Base-by-base conservation (phyloP, 2,113 vertebrate genomes). In the Oreochromis niloticus region DNA sequence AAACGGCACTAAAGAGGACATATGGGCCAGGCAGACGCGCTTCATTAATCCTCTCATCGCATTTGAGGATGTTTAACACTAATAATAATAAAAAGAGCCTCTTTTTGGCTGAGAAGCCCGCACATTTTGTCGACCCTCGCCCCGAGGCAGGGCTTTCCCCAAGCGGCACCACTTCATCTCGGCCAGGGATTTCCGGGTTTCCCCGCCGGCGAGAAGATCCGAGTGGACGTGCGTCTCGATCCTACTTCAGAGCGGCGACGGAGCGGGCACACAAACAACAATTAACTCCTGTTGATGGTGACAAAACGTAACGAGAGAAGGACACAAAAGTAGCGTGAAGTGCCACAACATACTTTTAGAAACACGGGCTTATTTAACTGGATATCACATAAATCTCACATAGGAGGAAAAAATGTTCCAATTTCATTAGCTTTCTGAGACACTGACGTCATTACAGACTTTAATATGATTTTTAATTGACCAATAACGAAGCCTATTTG, bases 1-100 rank as follows among this genome's bases (percentile, higher is more conserved):
- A 87, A 94, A 93, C 91, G 81, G 71, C 88, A 85, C 90, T 85
- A 85, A 87, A 88, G 85, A 56, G 83, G 92, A 87, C 95, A 95
- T 96, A 93, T 95, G 94, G 94, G 84, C 89, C 83, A 11, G 80
- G 24, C 93, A 93, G 94, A 95, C 93, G 93, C 91, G 88, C 84
- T 84, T 19, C 88, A 91, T 92, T 95, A 95, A 96, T 95, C 94
- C 93, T 86, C 92, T 86, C 92, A 55, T 92, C 87, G 68, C 86
- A 22, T 95, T 84, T 86, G 87, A 92, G 87, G 89, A 94, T 89
- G 93, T 91, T 88, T 80, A 93, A 93, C 56, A 94, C 93, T 90
- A 87, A 91, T 27, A 84, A 87, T 90, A 87, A 91, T 22, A 84
- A 87, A 19, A 87, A 89, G 5, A 89, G 78, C 75, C 39, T 83